Evolutionary conservation across 2,797 vertebrate genomes (phyloP).

Genomic region (Astyanax mexicanus): DNA sequence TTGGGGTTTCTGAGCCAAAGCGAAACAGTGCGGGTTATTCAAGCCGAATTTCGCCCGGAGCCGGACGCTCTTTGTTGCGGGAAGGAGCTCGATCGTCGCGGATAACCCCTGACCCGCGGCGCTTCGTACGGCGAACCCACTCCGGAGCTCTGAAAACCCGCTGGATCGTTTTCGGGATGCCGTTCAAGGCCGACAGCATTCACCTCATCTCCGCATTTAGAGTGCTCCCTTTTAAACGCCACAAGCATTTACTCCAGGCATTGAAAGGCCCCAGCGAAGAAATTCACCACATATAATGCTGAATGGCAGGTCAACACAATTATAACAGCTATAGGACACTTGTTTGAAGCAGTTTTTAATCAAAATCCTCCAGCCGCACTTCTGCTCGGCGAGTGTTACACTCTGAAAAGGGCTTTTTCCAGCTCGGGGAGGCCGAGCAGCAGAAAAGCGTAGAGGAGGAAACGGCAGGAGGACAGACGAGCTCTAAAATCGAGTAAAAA

Average conservation of each 20-base stretch:
- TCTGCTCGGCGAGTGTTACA: slow-evolving; percentile 62
- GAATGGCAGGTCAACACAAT: slow-evolving; percentile 70
- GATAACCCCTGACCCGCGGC: slow-evolving; percentile 15
- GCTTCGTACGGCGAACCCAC: slow-evolving; percentile 30
- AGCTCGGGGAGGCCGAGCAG: not conserved
- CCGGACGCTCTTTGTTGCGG: not conserved
- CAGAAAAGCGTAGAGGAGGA: slow-evolving; percentile 1
- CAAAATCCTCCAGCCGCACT: slow-evolving; percentile 66
- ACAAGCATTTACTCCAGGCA: slow-evolving; percentile 60
- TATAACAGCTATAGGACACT: slow-evolving; percentile 68
- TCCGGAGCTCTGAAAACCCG: slow-evolving; percentile 49
- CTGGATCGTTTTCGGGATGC: slow-evolving; percentile 68
- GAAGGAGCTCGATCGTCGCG: not conserved
- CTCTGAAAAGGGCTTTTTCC: slow-evolving; percentile 11
- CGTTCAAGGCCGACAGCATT: slow-evolving; percentile 68
- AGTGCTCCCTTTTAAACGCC: slow-evolving; percentile 66
- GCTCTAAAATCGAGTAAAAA: not conserved
- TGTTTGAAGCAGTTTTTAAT: slow-evolving; percentile 69
- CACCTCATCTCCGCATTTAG: slow-evolving; percentile 62
- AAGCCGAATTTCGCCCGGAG: slow-evolving; percentile 33
- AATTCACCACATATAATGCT: slow-evolving; percentile 65
- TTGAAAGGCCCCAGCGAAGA: slow-evolving; percentile 64
- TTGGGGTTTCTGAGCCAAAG: slow-evolving; percentile 18
- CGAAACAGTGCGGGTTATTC: slow-evolving; percentile 40
- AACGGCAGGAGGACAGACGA: not conserved